These are phyloP conservation scores for Philantomba maxwellii DNA, from an alignment of 2,113 vertebrate genomes.

Conservation along the genomic window DNA sequence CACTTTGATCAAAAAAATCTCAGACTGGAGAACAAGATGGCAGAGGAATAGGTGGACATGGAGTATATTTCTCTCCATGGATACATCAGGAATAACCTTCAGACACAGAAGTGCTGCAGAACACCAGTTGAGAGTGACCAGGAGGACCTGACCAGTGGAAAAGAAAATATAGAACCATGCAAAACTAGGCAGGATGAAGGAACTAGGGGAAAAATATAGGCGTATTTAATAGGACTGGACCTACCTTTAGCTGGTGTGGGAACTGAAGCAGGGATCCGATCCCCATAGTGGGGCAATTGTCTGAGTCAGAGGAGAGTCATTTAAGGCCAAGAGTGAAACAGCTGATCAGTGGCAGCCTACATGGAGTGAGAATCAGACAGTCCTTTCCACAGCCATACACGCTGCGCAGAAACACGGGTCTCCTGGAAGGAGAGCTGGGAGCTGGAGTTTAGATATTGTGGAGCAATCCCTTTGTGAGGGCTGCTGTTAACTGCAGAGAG, in stretches of 20 bases:
- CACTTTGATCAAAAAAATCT: not conserved
- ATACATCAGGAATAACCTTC: not conserved
- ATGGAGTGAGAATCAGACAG: not conserved
- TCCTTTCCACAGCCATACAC: rapidly evolving
- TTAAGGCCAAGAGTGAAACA: not conserved
- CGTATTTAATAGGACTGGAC: not conserved
- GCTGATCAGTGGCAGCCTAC: not conserved
- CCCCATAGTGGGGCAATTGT: rapidly evolving
- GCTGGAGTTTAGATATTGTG: not conserved
- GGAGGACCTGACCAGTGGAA: not conserved
- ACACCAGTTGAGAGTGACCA: not conserved
- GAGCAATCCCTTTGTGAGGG: not conserved
- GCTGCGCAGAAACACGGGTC: rapidly evolving
- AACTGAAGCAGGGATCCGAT: not conserved
- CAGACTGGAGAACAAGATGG: not conserved
- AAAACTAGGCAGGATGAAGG: not conserved
- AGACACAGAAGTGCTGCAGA: not conserved
- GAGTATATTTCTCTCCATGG: not conserved
- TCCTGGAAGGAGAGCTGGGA: not conserved
- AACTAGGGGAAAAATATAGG: not conserved
- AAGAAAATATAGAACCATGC: not conserved
- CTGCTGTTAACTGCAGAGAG: not conserved
- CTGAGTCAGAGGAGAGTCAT: not conserved
- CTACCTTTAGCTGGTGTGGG: not conserved
- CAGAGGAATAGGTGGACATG: not conserved